These are phyloP conservation scores for Agrypnus murinus DNA, from an alignment of 2,888 invertebrate species.

Conservation along the genomic window DNA sequence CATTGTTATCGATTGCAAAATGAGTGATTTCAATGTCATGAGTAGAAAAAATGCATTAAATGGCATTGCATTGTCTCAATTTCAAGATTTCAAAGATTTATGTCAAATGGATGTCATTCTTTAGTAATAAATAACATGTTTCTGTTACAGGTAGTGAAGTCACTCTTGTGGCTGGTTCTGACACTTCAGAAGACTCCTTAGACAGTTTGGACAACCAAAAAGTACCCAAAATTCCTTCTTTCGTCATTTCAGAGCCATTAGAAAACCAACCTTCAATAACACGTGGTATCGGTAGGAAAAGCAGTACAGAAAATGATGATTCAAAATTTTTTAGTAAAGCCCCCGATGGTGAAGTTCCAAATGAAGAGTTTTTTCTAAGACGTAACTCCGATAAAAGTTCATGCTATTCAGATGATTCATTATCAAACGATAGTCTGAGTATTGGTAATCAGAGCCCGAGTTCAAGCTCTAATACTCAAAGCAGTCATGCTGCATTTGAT, in stretches of 20 bases:
- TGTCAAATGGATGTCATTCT: too few species aligned
- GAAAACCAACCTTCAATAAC: conserved; percentile 88
- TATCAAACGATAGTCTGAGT: conserved; percentile 78
- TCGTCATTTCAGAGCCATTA: conserved; percentile 83
- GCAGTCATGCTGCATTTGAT: conserved; percentile 64
- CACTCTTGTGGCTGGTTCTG: conserved; percentile 82
- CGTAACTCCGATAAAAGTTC: conserved; percentile 82
- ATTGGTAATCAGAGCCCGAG: conserved; percentile 70
- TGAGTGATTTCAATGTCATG: too few species aligned
- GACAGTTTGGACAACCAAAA: conserved; percentile 79
- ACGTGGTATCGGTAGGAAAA: conserved; percentile 77
- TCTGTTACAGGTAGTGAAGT: conserved; percentile 84
- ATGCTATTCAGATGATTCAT: conserved; percentile 82
- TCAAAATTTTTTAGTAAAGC: conserved; percentile 56
- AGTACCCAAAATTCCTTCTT: conserved; percentile 74
- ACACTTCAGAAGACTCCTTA: conserved; percentile 83
- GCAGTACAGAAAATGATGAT: conserved; percentile 75
- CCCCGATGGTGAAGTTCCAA: conserved; percentile 51
- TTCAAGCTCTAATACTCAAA: conserved; percentile 68
- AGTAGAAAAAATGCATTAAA: too few species aligned
- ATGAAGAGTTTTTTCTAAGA: conserved; percentile 73
- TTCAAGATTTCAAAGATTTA: too few species aligned
- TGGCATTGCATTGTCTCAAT: too few species aligned
- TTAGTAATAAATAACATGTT: too few species aligned
- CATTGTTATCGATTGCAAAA: too few species aligned